Base-by-base conservation (phyloP, 2,888 invertebrate species). In the Volucella zonaria region DNA sequence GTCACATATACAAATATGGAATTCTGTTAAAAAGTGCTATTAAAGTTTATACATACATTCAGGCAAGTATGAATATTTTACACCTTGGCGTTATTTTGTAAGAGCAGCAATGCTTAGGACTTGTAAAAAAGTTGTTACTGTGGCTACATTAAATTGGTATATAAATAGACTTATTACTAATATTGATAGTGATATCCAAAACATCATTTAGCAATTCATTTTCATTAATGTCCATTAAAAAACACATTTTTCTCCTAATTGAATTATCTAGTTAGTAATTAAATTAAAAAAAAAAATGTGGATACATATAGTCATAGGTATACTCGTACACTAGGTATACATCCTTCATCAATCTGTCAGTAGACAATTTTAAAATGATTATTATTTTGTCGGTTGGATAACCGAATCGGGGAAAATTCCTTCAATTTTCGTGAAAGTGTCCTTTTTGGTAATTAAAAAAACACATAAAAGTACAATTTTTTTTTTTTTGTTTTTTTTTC, bases 371-470 rank as follows among this genome's bases (percentile, higher is more conserved):
- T 82, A 62, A 82, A 82, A 73, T 82, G 73, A 67, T 82, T 78
- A 73, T 80, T 80, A 82, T 77, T 73, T 82, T 14, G 59, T 51
- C 47, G 43, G 49, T 56, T 67, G 59, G 61, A 82, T 82, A 67
- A 49, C 56, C 61, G 49, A 82, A 67, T 59, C 15, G 62, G 66
- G 51, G 54, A 66, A 81, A 70, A 64, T 23, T 15, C 61, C 68
- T 56, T 70, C 56, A 56, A 59, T 67, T 82, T 56, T 68, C 38
- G 61, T 43, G 56, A 64, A 82, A 82, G 43, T 82, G 73, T 77
- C 77, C 76, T 78, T 82, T 77, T 82, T 82, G 73, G 77, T 82
- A 78, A 82, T 82, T 82, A 82, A 82, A 77, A 82, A 82, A 82
- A 66, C 58, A 82, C 77, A 82, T 70, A 79, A 75, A 83, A 79